Percentiles rank a stretch among this genome's conserved stretches.
These are phyloP conservation scores for Phalanger gymnotis DNA, from an alignment of 2,797 vertebrate species.

Conservation along the genomic window DNA sequence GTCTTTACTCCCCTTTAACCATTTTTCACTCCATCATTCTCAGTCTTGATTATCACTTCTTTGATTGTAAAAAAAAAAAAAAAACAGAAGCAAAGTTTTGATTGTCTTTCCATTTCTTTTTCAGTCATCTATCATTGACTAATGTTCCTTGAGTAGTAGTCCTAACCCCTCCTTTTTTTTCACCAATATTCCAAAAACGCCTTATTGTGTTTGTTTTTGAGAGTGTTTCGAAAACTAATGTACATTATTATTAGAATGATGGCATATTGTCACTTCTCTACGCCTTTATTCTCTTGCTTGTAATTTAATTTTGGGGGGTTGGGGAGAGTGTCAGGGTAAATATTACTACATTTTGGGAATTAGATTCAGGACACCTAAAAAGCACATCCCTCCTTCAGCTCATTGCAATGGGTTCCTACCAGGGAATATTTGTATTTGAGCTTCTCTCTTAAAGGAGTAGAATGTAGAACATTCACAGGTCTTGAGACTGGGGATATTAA, in stretches of 20 bases:
- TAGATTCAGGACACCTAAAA: neutral
- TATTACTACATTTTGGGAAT: neutral
- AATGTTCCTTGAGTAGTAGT: neutral
- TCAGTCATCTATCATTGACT: neutral
- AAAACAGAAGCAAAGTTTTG: neutral
- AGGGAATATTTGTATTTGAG: neutral
- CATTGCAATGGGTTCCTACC: neutral
- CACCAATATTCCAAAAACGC: neutral
- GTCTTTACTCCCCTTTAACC: neutral
- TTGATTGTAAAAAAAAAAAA: neutral
- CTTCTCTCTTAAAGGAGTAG: neutral
- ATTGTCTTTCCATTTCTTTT: neutral
- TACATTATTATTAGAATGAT: neutral
- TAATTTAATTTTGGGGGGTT: neutral
- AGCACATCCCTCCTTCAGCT: neutral
- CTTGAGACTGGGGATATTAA: neutral
- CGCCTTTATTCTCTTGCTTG: neutral
- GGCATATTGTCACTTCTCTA: neutral
- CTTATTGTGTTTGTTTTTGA: neutral
- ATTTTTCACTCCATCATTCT: neutral
- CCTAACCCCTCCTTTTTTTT: neutral
- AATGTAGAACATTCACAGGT: neutral
- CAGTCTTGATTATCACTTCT: neutral
- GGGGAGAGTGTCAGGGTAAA: neutral
- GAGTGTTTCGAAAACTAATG: neutral